Base-by-base conservation (phyloP, 2,888 invertebrate genomes). In the Colletes collaris region DNA sequence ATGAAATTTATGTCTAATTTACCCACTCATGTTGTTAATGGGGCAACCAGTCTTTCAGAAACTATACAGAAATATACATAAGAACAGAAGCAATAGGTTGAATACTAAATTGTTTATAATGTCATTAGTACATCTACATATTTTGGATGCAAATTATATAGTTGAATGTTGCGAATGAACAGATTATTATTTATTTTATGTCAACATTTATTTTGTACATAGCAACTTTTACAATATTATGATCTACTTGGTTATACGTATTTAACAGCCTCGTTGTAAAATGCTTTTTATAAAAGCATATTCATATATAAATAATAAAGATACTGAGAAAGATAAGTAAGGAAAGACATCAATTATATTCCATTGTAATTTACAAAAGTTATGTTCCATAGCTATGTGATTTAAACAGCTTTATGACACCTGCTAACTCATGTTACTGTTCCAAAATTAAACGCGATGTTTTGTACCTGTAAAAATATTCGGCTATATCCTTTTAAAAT, bases 1-100 rank as follows among this genome's bases (percentile, higher is more conserved):
- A 80, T 90, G 27, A 79, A 88, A 81, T 91, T 88, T 55, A 8
- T 90, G 0, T 83, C 89, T 0, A 82, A 91, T 37, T 65, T 90
- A 56, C 91, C 92, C 11, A 79, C 59, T 0, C 85, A 91, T 53
- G 58, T 87, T n/a, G 78, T 82, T 3, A 87, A 87, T 59, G 89
- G 89, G 13, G 71, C 86, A 40, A 82, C 69, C 44, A 70, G 8
- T 35, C 13, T 81, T 7, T 65, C 67, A 3, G 52, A 49, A 55
- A 58, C 10, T 50, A 35, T 69, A 13, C 40, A 64, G 35, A 63
- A 73, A 19, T 75, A 80, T 5, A 35, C 78, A 8, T 52, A 70
- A 13, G 50, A 76, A 11, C 49, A 53, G 7, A 70, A 55, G 13
- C 13, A 63, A 60, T 53, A 49, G 8, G 37, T 53, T n/a, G 4